These are phyloP conservation scores for Rousettus leschenaultii DNA, from an alignment of 2,113 vertebrate genomes.

Conservation along the genomic window DNA sequence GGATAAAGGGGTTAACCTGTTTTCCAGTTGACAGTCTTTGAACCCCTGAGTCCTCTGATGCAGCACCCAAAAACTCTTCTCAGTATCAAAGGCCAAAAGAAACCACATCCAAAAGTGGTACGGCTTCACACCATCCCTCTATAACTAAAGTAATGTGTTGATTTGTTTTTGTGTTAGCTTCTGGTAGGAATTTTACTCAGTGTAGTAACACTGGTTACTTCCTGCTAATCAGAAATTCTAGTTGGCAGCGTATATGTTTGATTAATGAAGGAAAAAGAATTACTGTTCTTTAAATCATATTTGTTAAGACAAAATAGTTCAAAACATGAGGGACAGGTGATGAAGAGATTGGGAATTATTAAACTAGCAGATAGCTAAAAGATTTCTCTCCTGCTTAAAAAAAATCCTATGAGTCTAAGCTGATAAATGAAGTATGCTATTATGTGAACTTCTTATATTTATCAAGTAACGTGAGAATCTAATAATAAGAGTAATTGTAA, in stretches of 20 bases:
- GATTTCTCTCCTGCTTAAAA: not conserved
- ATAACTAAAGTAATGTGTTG: not conserved
- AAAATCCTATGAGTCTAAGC: not conserved
- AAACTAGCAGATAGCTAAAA: not conserved
- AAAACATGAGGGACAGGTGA: not conserved
- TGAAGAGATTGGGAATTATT: not conserved
- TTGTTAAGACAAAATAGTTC: not conserved
- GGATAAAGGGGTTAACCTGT: not conserved
- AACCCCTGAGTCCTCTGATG: not conserved
- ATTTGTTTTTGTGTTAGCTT: not conserved
- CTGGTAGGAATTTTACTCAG: not conserved
- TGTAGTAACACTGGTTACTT: not conserved
- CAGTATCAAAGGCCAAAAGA: not conserved
- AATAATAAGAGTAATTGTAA: slow-evolving; percentile 8
- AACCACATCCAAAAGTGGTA: not conserved
- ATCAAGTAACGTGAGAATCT: not conserved
- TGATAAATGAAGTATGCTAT: not conserved
- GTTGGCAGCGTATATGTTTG: not conserved
- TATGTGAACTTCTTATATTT: not conserved
- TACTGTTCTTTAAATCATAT: not conserved
- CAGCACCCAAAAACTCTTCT: not conserved
- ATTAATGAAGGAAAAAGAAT: not conserved
- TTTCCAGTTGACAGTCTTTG: not conserved
- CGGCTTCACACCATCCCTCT: not conserved
- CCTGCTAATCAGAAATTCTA: not conserved